phyloP scores from a whole-genome alignment of 2,797 vertebrate species.

The Myioborus miniatus region DNA sequence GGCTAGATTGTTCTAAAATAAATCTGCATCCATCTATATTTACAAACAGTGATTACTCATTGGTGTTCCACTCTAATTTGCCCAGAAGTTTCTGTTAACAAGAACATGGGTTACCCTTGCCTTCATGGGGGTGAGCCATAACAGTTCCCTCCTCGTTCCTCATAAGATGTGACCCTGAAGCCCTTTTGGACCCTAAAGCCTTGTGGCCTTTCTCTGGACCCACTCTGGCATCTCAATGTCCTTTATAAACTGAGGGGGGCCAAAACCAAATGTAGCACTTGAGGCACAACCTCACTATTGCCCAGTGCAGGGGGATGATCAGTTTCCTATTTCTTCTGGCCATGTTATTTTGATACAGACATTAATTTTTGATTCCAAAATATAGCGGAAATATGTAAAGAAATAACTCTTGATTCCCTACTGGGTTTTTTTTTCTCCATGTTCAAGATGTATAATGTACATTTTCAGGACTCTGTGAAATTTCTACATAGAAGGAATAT shows the following conservation, averaged over 20 bases:
- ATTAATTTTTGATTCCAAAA: not conserved
- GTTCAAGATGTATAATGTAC: not conserved
- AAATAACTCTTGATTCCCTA: not conserved
- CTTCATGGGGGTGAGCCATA: rapidly evolving
- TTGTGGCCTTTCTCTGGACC: not conserved
- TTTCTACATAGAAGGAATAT: not conserved
- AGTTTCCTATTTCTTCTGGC: not conserved
- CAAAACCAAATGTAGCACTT: not conserved
- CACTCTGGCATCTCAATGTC: rapidly evolving
- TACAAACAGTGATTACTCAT: not conserved
- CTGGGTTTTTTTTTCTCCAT: not conserved
- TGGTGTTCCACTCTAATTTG: not conserved
- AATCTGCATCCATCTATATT: not conserved
- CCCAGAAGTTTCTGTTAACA: too few relatives aligned
- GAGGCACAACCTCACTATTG: not conserved
- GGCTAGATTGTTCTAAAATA: not conserved
- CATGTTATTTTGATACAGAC: not conserved
- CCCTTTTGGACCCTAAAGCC: not conserved
- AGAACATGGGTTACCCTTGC: not conserved
- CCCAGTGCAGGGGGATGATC: rapidly evolving
- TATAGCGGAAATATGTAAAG: not conserved
- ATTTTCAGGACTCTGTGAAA: not conserved
- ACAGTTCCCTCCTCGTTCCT: rapidly evolving
- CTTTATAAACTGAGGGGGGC: not conserved
- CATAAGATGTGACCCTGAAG: rapidly evolving